These are phyloP conservation scores for Uropsilus gracilis DNA, from an alignment of 2,113 vertebrate species.

Conservation along the genomic window DNA sequence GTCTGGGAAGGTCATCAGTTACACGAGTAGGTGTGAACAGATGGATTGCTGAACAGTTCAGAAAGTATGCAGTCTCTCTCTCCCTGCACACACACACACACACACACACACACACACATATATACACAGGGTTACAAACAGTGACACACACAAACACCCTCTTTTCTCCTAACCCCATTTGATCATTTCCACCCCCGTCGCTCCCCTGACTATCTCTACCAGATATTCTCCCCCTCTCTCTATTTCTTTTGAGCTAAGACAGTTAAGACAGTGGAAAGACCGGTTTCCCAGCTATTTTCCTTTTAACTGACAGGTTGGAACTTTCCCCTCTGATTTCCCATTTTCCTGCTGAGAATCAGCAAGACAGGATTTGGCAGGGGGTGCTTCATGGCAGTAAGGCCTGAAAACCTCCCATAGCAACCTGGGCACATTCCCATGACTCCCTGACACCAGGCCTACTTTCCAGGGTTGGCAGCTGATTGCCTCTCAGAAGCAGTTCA, in stretches of 20 bases:
- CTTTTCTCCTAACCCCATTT: neutral
- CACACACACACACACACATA: neutral
- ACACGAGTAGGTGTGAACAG: constrained; percentile 38
- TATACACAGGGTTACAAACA: too few species aligned
- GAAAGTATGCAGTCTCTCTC: neutral
- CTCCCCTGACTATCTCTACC: neutral
- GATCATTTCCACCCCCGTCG: neutral
- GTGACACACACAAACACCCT: too few species aligned
- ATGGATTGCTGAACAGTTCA: neutral
- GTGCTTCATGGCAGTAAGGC: neutral
- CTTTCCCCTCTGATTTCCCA: constrained; percentile 31
- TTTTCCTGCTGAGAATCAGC: constrained; percentile 52
- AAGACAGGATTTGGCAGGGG: constrained; percentile 20
- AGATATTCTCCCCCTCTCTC: neutral
- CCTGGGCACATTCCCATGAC: constrained; percentile 5
- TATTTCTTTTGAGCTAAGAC: neutral
- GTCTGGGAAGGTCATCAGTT: constrained; percentile 29
- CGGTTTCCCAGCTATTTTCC: neutral
- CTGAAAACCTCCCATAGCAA: constrained; percentile 14
- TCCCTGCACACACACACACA: neutral
- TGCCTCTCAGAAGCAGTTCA: neutral
- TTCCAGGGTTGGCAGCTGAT: neutral
- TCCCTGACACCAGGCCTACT: neutral
- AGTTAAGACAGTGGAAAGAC: neutral
- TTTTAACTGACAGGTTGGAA: neutral